These are phyloP conservation scores for Laupala kohalensis DNA, from an alignment of 1,140 invertebrate species.

Conservation along the genomic window DNA sequence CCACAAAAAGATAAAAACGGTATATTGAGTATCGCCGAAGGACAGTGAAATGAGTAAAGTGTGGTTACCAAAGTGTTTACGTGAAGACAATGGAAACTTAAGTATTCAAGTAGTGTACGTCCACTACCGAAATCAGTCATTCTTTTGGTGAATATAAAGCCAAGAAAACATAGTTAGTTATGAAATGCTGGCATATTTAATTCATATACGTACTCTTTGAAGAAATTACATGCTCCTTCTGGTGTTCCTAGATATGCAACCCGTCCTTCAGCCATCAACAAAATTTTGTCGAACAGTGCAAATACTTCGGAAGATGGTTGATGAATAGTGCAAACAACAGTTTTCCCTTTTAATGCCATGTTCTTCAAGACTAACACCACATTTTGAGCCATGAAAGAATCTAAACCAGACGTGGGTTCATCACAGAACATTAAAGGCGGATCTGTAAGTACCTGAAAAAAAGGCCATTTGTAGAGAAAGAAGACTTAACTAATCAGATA, in stretches of 20 bases:
- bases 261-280: constrained; percentile 83
- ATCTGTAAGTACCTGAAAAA: constrained; percentile 63
- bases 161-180: no score
- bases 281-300: constrained; percentile 78
- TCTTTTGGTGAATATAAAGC: no score
- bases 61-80: no score
- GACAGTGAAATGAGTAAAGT: no score
- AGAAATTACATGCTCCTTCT: constrained; percentile 66
- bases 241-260: constrained; percentile 79
- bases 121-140: no score
- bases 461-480: not conserved
- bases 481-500: not conserved
- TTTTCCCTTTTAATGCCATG: constrained; percentile 71
- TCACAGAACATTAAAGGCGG: constrained; percentile 93
- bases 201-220: constrained; percentile 66
- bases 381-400: constrained; percentile 78
- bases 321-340: constrained; percentile 88
- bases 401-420: constrained; percentile 84
- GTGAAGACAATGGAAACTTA: no score
- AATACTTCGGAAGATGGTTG: constrained; percentile 92
- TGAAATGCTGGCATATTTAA: no score
- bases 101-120: no score
- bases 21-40: no score
- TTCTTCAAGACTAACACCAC: constrained; percentile 73
- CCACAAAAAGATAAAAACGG: no score